Conservation (phyloP, 1,140 invertebrate species). For the Asbolus verrucosus region DNA sequence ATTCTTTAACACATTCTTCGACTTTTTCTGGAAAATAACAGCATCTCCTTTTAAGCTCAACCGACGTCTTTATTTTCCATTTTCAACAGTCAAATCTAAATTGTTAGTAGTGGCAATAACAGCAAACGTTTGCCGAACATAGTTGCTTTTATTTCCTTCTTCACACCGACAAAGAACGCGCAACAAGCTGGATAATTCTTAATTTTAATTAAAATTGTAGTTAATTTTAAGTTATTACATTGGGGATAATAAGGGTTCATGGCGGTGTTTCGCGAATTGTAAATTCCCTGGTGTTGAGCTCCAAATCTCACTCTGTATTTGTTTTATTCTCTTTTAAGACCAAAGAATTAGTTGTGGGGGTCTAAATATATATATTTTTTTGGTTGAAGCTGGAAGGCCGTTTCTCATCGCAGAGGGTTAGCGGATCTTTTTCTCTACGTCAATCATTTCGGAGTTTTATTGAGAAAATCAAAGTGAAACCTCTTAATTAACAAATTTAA, state of each 20-base stretch:
- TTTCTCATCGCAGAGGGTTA: too few relatives aligned
- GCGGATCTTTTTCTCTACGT: too few relatives aligned
- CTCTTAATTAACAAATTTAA: constrained; percentile 20
- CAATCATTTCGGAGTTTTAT: background rate
- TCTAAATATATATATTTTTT: constrained; percentile 12
- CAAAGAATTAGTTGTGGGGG: background rate
- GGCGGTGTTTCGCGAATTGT: constrained; percentile 26
- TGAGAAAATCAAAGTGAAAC: constrained; percentile 7
- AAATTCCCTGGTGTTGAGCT: constrained; percentile 25
- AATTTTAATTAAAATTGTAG: constrained; percentile 35
- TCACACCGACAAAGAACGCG: background rate
- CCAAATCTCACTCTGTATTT: constrained; percentile 20
- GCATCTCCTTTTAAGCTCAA: background rate
- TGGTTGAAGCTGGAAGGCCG: background rate
- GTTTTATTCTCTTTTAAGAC: constrained; percentile 5
- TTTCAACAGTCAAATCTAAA: background rate
- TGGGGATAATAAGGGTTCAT: constrained; percentile 23
- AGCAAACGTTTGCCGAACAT: background rate
- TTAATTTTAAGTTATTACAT: constrained; percentile 15
- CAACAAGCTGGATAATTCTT: constrained; percentile 6
- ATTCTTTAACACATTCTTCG: constrained; percentile 13
- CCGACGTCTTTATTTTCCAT: background rate
- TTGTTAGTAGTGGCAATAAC: background rate
- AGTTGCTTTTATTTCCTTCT: background rate
- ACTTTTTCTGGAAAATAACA: constrained; percentile 10